Base-by-base conservation (phyloP, 2,797 vertebrate genomes). In the Morelia viridis region DNA sequence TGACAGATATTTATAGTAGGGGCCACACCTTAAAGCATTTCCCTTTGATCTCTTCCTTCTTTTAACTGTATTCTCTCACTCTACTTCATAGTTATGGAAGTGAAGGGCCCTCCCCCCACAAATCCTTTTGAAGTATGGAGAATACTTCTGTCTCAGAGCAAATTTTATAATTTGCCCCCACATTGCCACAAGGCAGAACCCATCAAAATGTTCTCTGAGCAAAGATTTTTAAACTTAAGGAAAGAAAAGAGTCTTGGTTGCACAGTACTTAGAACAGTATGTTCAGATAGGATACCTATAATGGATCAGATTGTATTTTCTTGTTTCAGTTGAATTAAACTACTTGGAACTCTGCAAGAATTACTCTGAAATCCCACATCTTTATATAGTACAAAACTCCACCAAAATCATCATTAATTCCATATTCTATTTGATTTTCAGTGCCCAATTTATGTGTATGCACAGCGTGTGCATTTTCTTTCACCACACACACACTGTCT, bases 121-220 rank as follows among this genome's bases (percentile, higher is more conserved):
- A 88, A 53, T n/a, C 11, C 2, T 31, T 0, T 91, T 62, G 0
- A 46, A 57, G 24, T n/a, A 56, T 15, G 80, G 7, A 28, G 91
- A 62, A 7, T 86, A 90, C 90, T 22, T 89, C 28, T 90, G 0
- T 61, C 50, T 41, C 80, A 94, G 90, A 94, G 64, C n/a, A 95
- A 46, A 92, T n/a, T 1, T 22, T 19, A 90, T 84, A 93, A 92
- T 5, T 95, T 93, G 24, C 58, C 28, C 12, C 85, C 62, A 85
- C 13, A 12, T 64, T 85, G 31, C 90, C 89, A 94, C 2, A 28
- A 50, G 0, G 0, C 87, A 61, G 5, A 85, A 84, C 46, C 61
- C 22, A n/a, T 3, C 87, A 93, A 1, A 93, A 83, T 57, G 50
- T 0, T 2, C 2, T 62, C 8, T 1, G 3, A 83, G 22, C 22